These are phyloP conservation scores for Trachelus stipa DNA, from an alignment of 2,888 invertebrate species.

Conservation along the genomic window DNA sequence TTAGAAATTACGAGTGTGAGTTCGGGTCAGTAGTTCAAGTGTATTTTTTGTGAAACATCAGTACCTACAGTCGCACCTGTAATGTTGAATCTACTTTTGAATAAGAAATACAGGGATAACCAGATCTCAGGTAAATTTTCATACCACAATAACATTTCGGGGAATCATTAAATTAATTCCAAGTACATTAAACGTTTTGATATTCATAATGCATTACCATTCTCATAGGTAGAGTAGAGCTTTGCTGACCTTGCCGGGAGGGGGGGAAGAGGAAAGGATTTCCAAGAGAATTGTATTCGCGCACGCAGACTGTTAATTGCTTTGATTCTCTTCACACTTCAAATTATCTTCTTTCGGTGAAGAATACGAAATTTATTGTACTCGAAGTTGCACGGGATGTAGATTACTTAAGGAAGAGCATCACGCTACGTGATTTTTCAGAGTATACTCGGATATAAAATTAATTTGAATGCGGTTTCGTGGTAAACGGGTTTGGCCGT, in stretches of 20 bases:
- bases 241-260: constrained; percentile 39
- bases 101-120: neutral
- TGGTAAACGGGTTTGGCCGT: neutral
- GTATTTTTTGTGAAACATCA: neutral
- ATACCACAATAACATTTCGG: neutral
- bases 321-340: neutral
- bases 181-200: constrained; percentile 23
- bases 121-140: neutral
- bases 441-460: neutral
- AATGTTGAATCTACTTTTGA: neutral
- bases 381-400: neutral
- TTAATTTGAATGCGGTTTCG: neutral
- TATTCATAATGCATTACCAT: constrained; percentile 37
- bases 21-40: neutral
- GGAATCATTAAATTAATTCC: neutral
- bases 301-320: constrained; percentile 38
- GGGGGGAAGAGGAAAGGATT: constrained; percentile 9
- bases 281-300: constrained; percentile 35
- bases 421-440: neutral
- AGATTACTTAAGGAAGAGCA: neutral
- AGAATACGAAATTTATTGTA: neutral
- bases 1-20: neutral
- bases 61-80: neutral
- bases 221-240: constrained; percentile 20
- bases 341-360: neutral